Evolutionary conservation across 2,888 invertebrate species (phyloP).

Genomic region (Cephus runcator): DNA sequence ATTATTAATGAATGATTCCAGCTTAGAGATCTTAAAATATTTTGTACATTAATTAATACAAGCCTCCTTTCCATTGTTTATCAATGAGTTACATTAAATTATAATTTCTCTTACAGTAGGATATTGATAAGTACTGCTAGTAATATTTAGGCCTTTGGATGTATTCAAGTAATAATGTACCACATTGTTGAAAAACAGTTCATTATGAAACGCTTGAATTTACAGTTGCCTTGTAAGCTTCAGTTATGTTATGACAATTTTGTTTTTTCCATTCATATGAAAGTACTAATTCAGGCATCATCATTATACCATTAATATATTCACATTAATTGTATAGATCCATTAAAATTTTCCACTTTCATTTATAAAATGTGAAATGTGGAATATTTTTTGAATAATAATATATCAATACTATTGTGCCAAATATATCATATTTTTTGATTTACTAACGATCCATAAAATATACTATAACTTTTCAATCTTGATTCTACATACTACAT

Average conservation of each 20-base stretch:
- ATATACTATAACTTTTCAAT: background rate
- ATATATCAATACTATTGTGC: background rate
- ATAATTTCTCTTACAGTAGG: background rate
- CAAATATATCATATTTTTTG: background rate
- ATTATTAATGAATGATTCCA: background rate
- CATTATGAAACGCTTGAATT: background rate
- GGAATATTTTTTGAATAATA: background rate
- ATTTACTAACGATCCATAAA: background rate
- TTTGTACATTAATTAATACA: slow-evolving; percentile 24
- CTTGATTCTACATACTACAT: background rate
- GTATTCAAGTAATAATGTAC: background rate
- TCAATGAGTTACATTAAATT: background rate
- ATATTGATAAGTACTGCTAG: background rate
- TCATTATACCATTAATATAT: background rate
- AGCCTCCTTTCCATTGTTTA: slow-evolving; percentile 9
- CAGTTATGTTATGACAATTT: background rate
- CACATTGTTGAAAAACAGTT: background rate
- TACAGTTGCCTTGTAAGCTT: background rate
- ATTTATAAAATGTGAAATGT: background rate
- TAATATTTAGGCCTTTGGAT: background rate
- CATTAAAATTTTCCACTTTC: background rate
- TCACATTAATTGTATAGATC: no score
- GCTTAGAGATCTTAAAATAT: slow-evolving; percentile 9
- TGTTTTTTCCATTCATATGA: background rate
- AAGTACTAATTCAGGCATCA: background rate